Conservation (phyloP, 30 jellyfish, hydroid and myxozoan genomes). For the Sanderia malayensis region DNA sequence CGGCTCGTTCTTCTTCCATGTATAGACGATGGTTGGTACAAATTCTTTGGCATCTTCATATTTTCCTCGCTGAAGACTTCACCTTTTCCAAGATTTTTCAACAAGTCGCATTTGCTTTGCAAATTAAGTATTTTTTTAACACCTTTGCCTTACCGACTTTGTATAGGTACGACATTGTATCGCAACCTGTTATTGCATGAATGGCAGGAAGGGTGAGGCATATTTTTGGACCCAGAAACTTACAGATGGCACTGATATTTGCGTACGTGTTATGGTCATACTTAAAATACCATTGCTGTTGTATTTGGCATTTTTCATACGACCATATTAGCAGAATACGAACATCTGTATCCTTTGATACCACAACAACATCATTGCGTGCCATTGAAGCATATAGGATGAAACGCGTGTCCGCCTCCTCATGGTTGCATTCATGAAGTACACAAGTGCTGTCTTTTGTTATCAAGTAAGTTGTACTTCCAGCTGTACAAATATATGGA, state of each 20-base stretch:
- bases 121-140: conserved; percentile 19
- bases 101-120: conserved; percentile 10
- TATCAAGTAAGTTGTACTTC: too few species aligned
- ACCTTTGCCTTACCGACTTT: conserved; percentile 35
- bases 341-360: conserved; percentile 43
- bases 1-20: conserved; percentile 12
- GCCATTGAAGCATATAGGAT: too few species aligned
- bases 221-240: conserved; percentile 19
- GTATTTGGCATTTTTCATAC: too few species aligned
- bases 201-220: too few species aligned
- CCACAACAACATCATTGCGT: conserved; percentile 24
- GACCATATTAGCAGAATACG: conserved; percentile 19
- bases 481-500: too few species aligned
- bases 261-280: conserved; percentile 55
- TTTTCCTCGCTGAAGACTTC: not conserved
- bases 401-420: conserved; percentile 37
- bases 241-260: conserved; percentile 26
- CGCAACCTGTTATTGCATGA: too few species aligned
- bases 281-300: conserved; percentile 42
- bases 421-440: too few species aligned
- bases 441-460: too few species aligned
- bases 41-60: conserved; percentile 20
- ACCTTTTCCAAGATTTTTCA: conserved; percentile 14
- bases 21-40: conserved; percentile 26
- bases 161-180: too few species aligned